These are phyloP conservation scores for Gymnocephalus cernua DNA, from an alignment of 2,113 vertebrate genomes.

Conservation along the genomic window DNA sequence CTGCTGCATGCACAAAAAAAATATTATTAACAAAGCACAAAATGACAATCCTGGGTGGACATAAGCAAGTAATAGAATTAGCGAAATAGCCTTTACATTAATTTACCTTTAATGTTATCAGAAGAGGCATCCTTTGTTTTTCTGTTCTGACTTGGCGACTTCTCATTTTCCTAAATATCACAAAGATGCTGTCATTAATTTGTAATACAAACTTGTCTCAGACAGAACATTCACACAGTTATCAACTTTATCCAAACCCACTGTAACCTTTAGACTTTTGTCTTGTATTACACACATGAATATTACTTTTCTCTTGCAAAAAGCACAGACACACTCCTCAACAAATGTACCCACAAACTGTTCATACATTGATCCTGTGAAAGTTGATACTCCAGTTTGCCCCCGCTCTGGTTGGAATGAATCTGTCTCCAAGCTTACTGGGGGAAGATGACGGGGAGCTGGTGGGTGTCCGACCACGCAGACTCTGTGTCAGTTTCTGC, in stretches of 20 bases:
- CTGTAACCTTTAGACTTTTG: neutral
- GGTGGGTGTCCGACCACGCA: constrained; percentile 87
- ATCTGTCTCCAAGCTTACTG: constrained; percentile 94
- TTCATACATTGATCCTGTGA: constrained; percentile 89
- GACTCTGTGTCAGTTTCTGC: constrained; percentile 83
- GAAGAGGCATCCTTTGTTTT: constrained; percentile 95
- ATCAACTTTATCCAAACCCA: neutral
- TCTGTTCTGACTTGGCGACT: constrained; percentile 93
- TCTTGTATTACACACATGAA: neutral
- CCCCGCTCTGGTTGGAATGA: constrained; percentile 93
- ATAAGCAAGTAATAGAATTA: neutral
- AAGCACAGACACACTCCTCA: constrained; percentile 69
- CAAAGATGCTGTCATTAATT: neutral
- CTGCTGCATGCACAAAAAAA: constrained; percentile 67
- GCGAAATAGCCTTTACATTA: neutral
- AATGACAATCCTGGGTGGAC: neutral
- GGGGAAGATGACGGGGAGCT: constrained; percentile 93
- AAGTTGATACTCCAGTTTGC: constrained; percentile 97
- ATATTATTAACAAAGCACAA: neutral
- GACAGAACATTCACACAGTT: neutral
- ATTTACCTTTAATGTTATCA: constrained; percentile 92
- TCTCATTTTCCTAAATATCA: constrained; percentile 90
- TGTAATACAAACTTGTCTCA: neutral
- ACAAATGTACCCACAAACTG: neutral
- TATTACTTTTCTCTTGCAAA: neutral